Base-by-base conservation (phyloP, 2,797 vertebrate genomes). In the Poecile montanus region DNA sequence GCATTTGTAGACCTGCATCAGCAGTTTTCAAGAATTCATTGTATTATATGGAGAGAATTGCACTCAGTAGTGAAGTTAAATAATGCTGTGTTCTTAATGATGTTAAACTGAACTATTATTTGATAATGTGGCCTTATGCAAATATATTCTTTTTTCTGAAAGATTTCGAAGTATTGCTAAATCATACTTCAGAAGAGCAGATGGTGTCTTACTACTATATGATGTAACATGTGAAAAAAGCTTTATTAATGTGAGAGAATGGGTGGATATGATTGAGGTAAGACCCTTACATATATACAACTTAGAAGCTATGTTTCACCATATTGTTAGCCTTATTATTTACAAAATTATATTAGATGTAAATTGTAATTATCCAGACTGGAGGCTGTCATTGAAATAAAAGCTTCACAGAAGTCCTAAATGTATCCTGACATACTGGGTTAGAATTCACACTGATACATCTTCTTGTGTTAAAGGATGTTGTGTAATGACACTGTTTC, bases 121-220 rank as follows among this genome's bases (percentile, higher is more conserved):
- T 72, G 12, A 32, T 82, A 81, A 60, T 78, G 23, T 82, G 16
- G 10, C 8, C 48, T 85, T 74, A 77, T 29, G 15, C 30, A 65
- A 58, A 44, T 57, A 0, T 36, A n/a, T 16, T 40, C 5, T 21
- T 56, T 54, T 70, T 48, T 16, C 23, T 58, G 7, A 74, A 96
- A 99, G 99, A 96, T 99, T 99, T 96, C 98, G 99, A 89, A 99
- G 99, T 94, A 99, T 99, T 88, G 99, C 99, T n/a, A 99, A 99
- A 96, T 99, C 99, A 3, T 99, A 99, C 94, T 99, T 99, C 96
- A 98, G 99, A 67, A 98, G 98, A 93, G 99, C 99, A 9, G 99
- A 99, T 56, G 99, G 99, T 4, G 99, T 99, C 73, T 97, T 99
- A 92, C 97, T 99, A 85, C 95, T 99, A 2, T 99, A 99, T 29